A percentile compares a stretch with the other conserved stretches of the same genome.
Evolutionary conservation across 2,113 vertebrate genomes (phyloP).

Genomic region (Mormoops blainvillei): DNA sequence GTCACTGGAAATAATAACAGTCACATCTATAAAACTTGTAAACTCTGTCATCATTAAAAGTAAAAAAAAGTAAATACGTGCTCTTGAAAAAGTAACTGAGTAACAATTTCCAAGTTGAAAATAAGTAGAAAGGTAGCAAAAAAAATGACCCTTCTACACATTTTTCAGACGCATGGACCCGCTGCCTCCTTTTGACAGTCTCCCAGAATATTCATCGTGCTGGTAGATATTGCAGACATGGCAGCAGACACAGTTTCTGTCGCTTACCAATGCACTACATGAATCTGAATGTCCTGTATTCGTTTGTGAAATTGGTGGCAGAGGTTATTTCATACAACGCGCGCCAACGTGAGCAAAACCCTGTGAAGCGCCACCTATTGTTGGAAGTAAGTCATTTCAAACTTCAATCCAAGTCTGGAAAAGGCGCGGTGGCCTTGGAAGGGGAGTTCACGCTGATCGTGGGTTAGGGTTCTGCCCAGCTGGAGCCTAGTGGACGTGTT

Average conservation of each 20-base stretch:
- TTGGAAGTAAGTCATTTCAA: constrained; percentile 43
- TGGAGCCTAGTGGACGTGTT: background rate
- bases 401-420: background rate
- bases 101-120: constrained; percentile 1
- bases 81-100: background rate
- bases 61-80: background rate
- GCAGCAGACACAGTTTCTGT: background rate
- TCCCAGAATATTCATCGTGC: background rate
- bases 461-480: background rate
- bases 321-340: background rate
- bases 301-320: background rate
- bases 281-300: background rate
- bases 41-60: background rate
- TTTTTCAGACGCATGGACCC: background rate
- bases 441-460: background rate
- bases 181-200: background rate
- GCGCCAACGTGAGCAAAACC: background rate
- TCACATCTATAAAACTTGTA: background rate
- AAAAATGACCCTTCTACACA: background rate
- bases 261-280: background rate
- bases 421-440: background rate
- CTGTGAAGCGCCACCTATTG: constrained; percentile 52
- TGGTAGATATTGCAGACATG: background rate
- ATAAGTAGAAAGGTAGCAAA: background rate
- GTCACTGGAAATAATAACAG: background rate